Evolutionary conservation across 2,797 vertebrate genomes (phyloP).

Genomic region (Melanotaenia pygmaea): DNA sequence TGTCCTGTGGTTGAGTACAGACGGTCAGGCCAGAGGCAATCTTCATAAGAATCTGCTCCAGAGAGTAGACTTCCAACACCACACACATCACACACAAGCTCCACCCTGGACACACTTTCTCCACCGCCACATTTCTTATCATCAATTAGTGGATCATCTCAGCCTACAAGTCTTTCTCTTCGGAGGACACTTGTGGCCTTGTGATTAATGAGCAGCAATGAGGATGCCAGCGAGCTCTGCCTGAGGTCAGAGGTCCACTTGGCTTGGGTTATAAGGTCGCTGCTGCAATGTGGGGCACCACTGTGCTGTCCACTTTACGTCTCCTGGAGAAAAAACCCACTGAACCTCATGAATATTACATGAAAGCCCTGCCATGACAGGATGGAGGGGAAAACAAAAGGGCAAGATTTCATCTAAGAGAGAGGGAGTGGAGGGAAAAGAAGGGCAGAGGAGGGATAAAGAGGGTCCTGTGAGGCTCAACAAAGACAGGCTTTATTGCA

Average conservation of each 20-base stretch:
- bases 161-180: constrained; percentile 27
- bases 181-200: constrained; percentile 18
- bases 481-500: constrained; percentile 78
- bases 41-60: constrained; percentile 63
- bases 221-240: constrained; percentile 20
- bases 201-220: constrained; percentile 59
- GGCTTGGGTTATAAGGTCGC: constrained; percentile 45
- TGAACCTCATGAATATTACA: constrained; percentile 79
- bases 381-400: constrained; percentile 74
- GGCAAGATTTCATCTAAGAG: constrained; percentile 73
- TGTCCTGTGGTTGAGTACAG: constrained; percentile 63
- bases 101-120: constrained; percentile 28
- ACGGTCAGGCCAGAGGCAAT: constrained; percentile 63
- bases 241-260: constrained; percentile 60
- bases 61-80: constrained; percentile 26
- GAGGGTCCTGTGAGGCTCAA: constrained; percentile 75
- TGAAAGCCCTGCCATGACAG: constrained; percentile 71
- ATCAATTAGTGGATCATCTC: constrained; percentile 16
- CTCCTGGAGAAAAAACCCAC: constrained; percentile 51
- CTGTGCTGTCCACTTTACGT: constrained; percentile 66
- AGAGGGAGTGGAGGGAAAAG: constrained; percentile 61
- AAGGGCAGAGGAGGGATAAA: constrained; percentile 72
- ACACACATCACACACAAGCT: constrained; percentile 15
- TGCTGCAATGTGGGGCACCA: constrained; percentile 37
- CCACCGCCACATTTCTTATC: constrained; percentile 21